Percentiles rank a stretch among this genome's conserved stretches.
Evolutionary conservation across 2,888 invertebrate species (phyloP).

Genomic region (Stictocephala bisonia): DNA sequence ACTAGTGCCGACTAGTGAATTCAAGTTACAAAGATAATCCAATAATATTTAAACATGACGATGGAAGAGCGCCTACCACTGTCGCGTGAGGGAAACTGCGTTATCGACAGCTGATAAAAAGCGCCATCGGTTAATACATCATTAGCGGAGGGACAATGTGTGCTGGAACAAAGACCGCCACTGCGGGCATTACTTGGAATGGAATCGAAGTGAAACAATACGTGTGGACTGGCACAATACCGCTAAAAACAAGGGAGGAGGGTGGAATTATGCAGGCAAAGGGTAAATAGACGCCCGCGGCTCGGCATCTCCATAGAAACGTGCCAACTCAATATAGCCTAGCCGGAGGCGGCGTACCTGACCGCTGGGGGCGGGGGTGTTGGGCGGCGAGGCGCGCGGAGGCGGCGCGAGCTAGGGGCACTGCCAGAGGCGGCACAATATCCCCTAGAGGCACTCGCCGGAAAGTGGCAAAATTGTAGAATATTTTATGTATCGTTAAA

Average conservation of each 20-base stretch:
- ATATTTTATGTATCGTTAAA: too few species aligned
- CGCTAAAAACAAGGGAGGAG: conserved; percentile 11
- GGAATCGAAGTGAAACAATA: conserved; percentile 38
- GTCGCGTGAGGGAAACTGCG: too few species aligned
- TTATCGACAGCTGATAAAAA: too few species aligned
- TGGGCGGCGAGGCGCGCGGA: too few species aligned
- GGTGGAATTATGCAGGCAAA: conserved; percentile 53
- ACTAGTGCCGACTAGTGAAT: too few species aligned
- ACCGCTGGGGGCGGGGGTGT: neutral
- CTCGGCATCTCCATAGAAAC: conserved; percentile 51
- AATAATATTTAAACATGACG: too few species aligned
- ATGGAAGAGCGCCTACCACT: too few species aligned
- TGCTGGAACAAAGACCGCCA: neutral
- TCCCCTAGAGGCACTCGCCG: too few species aligned
- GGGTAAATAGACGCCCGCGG: conserved; percentile 51
- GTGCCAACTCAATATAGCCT: conserved; percentile 54
- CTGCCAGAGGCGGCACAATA: too few species aligned
- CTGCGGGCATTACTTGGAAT: neutral
- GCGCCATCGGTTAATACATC: conserved; percentile 4
- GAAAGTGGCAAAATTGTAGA: too few species aligned
- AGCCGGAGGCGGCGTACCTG: conserved; percentile 10
- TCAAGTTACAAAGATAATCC: too few species aligned
- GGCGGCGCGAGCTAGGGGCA: too few species aligned
- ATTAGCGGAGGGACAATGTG: conserved; percentile 17
- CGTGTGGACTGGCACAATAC: conserved; percentile 16